Evolutionary conservation across 2,113 vertebrate genomes (phyloP), one percentile per base, ranked within the genome.

Genomic region (Sula dactylatra): DNA sequence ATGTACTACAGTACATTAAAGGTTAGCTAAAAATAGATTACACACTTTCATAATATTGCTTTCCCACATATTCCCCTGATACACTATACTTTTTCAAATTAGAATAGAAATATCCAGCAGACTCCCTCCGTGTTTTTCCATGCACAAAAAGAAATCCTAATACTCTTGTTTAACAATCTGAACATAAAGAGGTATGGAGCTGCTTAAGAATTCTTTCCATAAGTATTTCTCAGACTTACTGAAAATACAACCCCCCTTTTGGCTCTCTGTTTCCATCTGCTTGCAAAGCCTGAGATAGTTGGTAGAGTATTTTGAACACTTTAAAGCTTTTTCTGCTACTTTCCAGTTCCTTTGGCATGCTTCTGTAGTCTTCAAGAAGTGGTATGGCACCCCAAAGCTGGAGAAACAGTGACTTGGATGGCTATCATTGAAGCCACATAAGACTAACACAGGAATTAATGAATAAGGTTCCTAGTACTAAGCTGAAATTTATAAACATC

Each of bases 21-120:
- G 66, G 61, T 87, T 91, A 87, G 84, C 61, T 72, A 82, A 93
- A 95, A 94, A 90, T 21, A 94, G 82, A 90, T 90, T 86, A 88
- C 44, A 80, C 34, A 24, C 64, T 95, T 92, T 52, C 73, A 85
- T 59, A 93, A 66, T 85, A 87, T 74, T 79, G 64, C 78, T 91
- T 87, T 86, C 73, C 49, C 7, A 6, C 77, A 18, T 84, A 40
- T 74, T 94, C 93, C 70, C 81, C 52, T 54, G 56, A 70, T 59
- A 56, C 6, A 78, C 45, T 78, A 14, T 8, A 67, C 18, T 52
- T 71, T 90, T 93, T 92, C 65, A 92, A 94, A 93, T 87, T 84
- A 91, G 61, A 95, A 92, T 19, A 91, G 89, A 93, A 95, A 94
- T 64, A 82, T 87, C 87, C 81, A 91, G 69, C 77, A 72, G 65